These are phyloP conservation scores for Hyphantria cunea DNA, from an alignment of 1,140 invertebrate species.

Conservation along the genomic window DNA sequence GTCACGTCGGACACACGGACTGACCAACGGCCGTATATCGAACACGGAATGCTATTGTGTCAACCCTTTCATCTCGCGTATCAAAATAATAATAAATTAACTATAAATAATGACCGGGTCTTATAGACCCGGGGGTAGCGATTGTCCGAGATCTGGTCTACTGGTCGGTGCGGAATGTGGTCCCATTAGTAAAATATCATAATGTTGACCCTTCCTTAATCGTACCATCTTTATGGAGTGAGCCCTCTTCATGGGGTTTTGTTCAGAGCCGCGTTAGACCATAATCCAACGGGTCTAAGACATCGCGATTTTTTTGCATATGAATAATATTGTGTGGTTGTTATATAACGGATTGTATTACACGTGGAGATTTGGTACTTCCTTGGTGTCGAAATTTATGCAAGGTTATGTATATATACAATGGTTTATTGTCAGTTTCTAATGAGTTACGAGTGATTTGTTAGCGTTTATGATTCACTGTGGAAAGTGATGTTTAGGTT, in stretches of 20 bases:
- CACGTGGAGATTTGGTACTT: slow-evolving; percentile 11
- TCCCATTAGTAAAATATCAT: slow-evolving; percentile 76
- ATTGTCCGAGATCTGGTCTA: slow-evolving; percentile 52
- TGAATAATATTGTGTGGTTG: slow-evolving; percentile 45
- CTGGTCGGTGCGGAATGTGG: slow-evolving; percentile 72
- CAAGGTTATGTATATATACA: slow-evolving; percentile 2
- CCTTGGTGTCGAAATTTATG: slow-evolving; percentile 1
- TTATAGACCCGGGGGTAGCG: slow-evolving; percentile 38
- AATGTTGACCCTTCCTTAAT: slow-evolving; percentile 69
- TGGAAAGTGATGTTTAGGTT: no score
- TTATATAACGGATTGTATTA: slow-evolving; percentile 18
- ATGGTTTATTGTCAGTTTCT: background rate
- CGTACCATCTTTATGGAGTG: slow-evolving; percentile 76
- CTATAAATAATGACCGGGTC: slow-evolving; percentile 68
- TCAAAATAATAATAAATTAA: slow-evolving; percentile 81
- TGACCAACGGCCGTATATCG: slow-evolving; percentile 54
- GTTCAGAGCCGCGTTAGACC: slow-evolving; percentile 67
- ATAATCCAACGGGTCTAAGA: slow-evolving; percentile 69
- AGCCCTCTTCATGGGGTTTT: slow-evolving; percentile 67
- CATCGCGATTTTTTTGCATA: slow-evolving; percentile 34
- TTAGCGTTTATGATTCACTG: background rate
- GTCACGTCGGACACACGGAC: slow-evolving; percentile 41
- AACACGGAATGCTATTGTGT: slow-evolving; percentile 69
- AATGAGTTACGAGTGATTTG: background rate
- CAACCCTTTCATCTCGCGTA: slow-evolving; percentile 74